Base-by-base conservation (phyloP, 2,113 vertebrate genomes). In the Platanista minor region DNA sequence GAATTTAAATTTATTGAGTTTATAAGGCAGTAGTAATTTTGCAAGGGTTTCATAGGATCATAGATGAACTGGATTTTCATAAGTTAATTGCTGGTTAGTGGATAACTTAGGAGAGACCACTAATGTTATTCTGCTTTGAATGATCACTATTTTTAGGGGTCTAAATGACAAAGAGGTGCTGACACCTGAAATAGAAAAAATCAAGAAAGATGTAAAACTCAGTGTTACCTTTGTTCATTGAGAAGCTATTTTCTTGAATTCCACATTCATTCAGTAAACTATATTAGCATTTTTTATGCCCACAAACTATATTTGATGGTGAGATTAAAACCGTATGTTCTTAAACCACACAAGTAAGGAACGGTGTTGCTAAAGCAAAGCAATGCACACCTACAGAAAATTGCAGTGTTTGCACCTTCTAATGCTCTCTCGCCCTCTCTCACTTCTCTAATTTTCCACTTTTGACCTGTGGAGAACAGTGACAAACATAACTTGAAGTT, bases 131-230 rank as follows among this genome's bases (percentile, higher is more conserved):
- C 67, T 96, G 72, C 92, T 64, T 33, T n/a, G 86, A 87, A 74
- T 75, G 25, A 95, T 95, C 12, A 59, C 21, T 95, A 33, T 7
- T 89, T 72, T 95, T 54, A 97, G 67, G 31, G 12, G 14, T 36
- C 54, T 84, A 98, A 97, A 84, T 96, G 2, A 52, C 89, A 97
- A 41, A 92, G 59, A 96, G 62, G 75, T 98, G 97, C 64, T 98
- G 97, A 98, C 98, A 98, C 83, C 54, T 92, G 83, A 97, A 59
- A 85, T 9, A 96, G 92, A 98, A 96, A 97, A 98, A 97, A 97
- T 89, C 87, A 71, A 41, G 82, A 78, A 89, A 96, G 8, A 33
- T 17, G 15, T 46, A 85, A 97, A 33, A 18, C 17, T 94, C 31
- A 83, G 82, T 31, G 59, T 96, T 78, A 87, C 14, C 5, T 66